Conservation (phyloP, 2,888 invertebrate species). For the Platycheirus albimanus region DNA sequence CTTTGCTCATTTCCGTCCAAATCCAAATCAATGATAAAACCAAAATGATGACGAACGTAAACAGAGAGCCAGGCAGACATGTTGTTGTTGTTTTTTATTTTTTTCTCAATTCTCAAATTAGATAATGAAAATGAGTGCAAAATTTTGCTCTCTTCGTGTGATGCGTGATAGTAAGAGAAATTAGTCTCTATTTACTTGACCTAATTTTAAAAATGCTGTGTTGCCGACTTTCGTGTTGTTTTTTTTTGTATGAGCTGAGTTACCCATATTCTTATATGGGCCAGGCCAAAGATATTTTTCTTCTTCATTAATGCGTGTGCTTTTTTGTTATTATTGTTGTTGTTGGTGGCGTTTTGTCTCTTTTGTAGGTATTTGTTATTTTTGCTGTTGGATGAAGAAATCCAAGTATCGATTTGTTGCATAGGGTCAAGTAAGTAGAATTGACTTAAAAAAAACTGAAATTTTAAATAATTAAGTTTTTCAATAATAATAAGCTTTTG, state of each 20-base stretch:
- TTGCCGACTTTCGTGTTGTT: constrained; percentile 51
- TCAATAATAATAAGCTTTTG: no score
- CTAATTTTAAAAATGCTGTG: constrained; percentile 54
- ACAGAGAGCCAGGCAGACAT: constrained; percentile 48
- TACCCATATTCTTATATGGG: constrained; percentile 44
- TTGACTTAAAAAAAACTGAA: no score
- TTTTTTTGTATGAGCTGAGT: constrained; percentile 1
- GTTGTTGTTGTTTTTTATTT: constrained; percentile 38
- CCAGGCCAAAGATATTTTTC: constrained; percentile 38
- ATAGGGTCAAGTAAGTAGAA: constrained; percentile 35
- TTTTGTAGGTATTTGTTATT: constrained; percentile 3
- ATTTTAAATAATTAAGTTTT: no score
- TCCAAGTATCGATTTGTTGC: constrained; percentile 59
- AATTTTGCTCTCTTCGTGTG: constrained; percentile 36
- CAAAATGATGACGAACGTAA: constrained; percentile 30
- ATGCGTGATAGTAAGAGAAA: constrained; percentile 34
- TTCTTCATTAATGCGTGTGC: constrained; percentile 36
- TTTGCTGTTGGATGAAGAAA: constrained; percentile 47
- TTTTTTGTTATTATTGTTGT: background rate
- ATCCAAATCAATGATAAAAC: background rate
- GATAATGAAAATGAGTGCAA: background rate
- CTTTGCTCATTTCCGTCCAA: background rate
- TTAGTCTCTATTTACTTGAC: constrained; percentile 68
- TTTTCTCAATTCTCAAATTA: constrained; percentile 67
- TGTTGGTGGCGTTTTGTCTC: background rate